Percentiles rank a stretch among this genome's conserved stretches.
Evolutionary conservation across 2,113 vertebrate genomes (phyloP).

Genomic region (Scalopus aquaticus): DNA sequence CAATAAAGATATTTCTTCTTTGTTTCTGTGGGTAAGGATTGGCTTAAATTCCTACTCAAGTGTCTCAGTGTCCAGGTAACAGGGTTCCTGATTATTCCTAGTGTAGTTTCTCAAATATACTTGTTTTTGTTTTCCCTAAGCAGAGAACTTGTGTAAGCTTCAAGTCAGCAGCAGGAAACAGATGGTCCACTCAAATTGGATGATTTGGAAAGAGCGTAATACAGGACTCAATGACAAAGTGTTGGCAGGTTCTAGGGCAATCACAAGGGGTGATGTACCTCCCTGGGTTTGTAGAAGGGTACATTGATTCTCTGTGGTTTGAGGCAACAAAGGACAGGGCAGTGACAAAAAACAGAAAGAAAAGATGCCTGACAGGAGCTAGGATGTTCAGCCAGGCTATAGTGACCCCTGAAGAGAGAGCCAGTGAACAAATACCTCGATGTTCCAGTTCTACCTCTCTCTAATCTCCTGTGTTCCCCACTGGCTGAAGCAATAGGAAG

Average conservation of each 20-base stretch:
- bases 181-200: background rate
- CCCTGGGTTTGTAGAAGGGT: background rate
- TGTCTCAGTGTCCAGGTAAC: background rate
- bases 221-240: constrained; percentile 36
- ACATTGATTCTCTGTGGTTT: background rate
- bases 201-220: constrained; percentile 48
- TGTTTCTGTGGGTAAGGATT: background rate
- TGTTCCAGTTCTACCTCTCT: background rate
- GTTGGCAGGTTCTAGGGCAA: background rate
- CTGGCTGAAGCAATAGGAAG: background rate
- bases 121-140: background rate
- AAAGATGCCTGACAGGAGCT: background rate
- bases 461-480: background rate
- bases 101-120: background rate
- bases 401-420: background rate
- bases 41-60: background rate
- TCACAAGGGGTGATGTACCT: background rate
- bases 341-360: background rate
- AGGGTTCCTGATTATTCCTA: background rate
- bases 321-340: background rate
- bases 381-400: background rate
- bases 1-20: background rate
- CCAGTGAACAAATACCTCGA: background rate
- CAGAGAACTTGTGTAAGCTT: background rate
- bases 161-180: constrained; percentile 31